phyloP scores from a whole-genome alignment of 2,888 invertebrate genomes.

The Steinernema hermaphroditum region DNA sequence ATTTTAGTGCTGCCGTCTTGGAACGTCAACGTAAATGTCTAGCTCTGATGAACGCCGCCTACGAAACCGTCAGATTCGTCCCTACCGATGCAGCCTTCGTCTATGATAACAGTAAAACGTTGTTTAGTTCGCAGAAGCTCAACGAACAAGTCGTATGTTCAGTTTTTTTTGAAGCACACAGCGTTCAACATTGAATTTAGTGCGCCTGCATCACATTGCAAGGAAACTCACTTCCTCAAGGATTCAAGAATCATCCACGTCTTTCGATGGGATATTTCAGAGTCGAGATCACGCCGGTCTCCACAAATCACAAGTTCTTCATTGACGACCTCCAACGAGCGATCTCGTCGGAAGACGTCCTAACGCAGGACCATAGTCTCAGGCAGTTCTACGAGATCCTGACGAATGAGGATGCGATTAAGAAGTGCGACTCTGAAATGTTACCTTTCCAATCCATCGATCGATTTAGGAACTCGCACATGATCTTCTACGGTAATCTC shows the following conservation, averaged over 20 bases:
- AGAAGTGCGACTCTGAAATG: neutral
- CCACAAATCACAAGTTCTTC: neutral
- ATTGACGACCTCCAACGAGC: neutral
- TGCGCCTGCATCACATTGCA: neutral
- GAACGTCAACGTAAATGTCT: neutral
- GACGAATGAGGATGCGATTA: neutral
- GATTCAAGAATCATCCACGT: neutral
- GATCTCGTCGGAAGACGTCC: neutral
- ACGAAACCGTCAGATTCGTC: neutral
- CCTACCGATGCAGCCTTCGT: neutral
- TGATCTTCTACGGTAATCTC: constrained; percentile 15
- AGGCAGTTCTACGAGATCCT: constrained; percentile 14
- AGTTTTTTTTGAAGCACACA: neutral
- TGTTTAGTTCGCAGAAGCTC: constrained; percentile 1
- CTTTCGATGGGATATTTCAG: neutral
- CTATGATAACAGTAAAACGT: neutral
- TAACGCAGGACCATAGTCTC: neutral
- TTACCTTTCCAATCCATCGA: neutral
- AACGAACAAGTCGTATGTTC: neutral
- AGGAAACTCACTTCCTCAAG: neutral
- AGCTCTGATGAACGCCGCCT: neutral
- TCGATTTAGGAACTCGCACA: neutral
- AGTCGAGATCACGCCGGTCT: neutral
- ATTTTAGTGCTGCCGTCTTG: neutral
- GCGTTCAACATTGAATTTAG: neutral